phyloP scores from a whole-genome alignment of 2,888 invertebrate species.

The Incurvaria masculella region DNA sequence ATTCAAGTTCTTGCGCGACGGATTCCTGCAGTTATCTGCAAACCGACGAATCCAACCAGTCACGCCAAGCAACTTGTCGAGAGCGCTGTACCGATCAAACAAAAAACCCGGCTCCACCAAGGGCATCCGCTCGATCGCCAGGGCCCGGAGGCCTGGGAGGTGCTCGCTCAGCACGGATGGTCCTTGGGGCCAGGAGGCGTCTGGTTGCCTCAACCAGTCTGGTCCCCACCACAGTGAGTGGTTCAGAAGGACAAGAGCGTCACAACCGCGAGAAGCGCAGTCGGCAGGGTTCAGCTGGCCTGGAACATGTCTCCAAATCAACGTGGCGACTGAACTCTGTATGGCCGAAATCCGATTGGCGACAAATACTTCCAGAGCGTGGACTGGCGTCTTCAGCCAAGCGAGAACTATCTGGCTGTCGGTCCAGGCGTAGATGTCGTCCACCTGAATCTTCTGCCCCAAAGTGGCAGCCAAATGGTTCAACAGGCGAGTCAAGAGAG shows the following conservation, averaged over 20 bases:
- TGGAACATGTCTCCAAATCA: conserved; percentile 8
- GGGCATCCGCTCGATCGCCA: neutral
- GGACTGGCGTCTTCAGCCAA: neutral
- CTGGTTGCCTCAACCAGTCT: neutral
- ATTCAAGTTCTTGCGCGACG: neutral
- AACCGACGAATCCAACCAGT: neutral
- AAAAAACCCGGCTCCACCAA: neutral
- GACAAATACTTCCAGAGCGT: conserved; percentile 3
- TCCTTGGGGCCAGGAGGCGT: neutral
- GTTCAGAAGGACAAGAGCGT: neutral
- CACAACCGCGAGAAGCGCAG: conserved; percentile 1
- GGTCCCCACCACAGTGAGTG: conserved; percentile 4
- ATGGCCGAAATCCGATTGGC: conserved; percentile 3
- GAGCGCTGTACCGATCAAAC: neutral
- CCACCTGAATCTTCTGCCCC: neutral
- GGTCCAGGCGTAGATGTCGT: neutral
- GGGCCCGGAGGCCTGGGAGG: neutral
- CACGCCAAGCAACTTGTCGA: neutral
- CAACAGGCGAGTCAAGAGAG: neutral
- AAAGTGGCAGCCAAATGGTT: neutral
- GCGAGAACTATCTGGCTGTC: conserved; percentile 1
- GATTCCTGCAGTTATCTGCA: neutral
- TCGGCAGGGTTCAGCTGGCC: conserved; percentile 4
- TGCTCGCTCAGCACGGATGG: neutral
- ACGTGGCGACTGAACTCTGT: neutral